A percentile compares a stretch with the other conserved stretches of the same genome.
Conservation (phyloP, 2,113 vertebrate genomes). For the Rostratula benghalensis region DNA sequence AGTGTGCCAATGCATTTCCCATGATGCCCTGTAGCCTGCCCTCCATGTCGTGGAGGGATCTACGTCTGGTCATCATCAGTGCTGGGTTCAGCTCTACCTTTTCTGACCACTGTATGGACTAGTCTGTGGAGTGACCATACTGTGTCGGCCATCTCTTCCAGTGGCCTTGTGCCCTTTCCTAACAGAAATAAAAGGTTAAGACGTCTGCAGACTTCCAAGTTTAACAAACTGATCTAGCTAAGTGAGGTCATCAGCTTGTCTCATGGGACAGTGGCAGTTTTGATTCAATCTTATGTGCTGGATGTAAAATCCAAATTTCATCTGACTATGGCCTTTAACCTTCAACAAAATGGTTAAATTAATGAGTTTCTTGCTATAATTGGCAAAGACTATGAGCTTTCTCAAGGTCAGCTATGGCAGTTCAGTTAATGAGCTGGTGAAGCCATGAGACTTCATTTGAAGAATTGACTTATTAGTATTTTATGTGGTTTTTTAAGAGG, state of each 20-base stretch:
- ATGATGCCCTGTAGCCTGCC: not conserved
- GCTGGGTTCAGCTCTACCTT: not conserved
- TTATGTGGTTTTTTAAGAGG: not conserved
- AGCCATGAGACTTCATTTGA: not conserved
- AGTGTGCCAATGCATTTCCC: not conserved
- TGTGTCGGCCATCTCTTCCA: not conserved
- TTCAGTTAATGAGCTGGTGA: not conserved
- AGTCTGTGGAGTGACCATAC: not conserved
- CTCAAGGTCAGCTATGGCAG: not conserved
- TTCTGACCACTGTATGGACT: not conserved
- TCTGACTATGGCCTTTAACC: not conserved
- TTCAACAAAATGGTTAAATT: not conserved
- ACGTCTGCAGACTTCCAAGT: not conserved
- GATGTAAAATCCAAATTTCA: not conserved
- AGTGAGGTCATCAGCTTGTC: not conserved
- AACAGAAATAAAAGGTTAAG: not conserved
- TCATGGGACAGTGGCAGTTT: not conserved
- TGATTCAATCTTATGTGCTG: not conserved
- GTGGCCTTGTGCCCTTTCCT: not conserved
- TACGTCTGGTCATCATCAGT: not conserved
- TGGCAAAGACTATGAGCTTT: not conserved
- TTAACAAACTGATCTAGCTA: not conserved
- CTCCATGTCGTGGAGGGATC: fast-evolving
- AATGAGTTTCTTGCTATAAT: not conserved
- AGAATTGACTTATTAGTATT: not conserved